Conservation (phyloP, 2,113 vertebrate species). For the Scatophagus argus region DNA sequence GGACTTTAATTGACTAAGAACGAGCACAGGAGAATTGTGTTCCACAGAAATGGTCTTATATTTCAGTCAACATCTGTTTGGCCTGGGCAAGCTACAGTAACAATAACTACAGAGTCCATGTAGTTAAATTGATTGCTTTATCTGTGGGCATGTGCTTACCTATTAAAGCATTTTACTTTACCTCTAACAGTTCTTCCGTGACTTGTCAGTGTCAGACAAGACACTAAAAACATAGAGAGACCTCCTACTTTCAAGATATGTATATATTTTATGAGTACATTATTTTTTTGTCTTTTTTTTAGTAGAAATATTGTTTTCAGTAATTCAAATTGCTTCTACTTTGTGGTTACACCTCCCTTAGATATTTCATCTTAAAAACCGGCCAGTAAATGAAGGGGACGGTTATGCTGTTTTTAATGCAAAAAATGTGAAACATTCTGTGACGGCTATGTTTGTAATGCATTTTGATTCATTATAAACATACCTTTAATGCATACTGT, state of each 20-base stretch:
- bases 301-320: too few relatives aligned
- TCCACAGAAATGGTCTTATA: slow-evolving; percentile 2
- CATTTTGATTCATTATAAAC: too few relatives aligned
- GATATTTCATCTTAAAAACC: background rate
- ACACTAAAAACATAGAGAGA: background rate
- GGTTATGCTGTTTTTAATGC: background rate
- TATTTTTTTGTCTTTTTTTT: too few relatives aligned
- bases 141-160: background rate
- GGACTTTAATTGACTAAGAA: slow-evolving; percentile 19
- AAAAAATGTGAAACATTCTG: too few relatives aligned
- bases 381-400: background rate
- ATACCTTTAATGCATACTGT: too few relatives aligned
- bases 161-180: slow-evolving; percentile 2
- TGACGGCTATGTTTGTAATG: too few relatives aligned
- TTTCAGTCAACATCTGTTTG: slow-evolving; percentile 18
- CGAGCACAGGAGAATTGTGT: slow-evolving; percentile 6
- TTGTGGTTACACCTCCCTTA: too few relatives aligned
- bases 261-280: background rate
- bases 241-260: background rate
- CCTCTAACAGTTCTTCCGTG: background rate
- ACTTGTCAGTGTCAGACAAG: background rate
- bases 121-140: background rate
- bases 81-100: background rate
- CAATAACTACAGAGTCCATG: slow-evolving; percentile 5
- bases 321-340: background rate